Evolutionary conservation across 2,888 invertebrate genomes (phyloP).

Genomic region (Torymus aiolomorphi): DNA sequence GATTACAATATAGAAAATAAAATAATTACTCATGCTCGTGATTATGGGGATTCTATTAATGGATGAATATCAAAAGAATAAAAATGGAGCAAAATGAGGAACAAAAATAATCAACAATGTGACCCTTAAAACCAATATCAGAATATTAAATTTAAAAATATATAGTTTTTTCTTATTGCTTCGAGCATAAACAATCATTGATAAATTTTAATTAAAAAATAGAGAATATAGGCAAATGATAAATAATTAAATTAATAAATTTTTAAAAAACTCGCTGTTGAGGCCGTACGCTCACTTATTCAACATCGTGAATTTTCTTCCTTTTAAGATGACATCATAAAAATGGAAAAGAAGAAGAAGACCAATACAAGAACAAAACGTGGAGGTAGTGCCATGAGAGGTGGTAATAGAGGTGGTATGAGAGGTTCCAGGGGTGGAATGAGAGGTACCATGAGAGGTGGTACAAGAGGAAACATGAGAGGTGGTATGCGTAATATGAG

Average conservation of each 20-base stretch:
- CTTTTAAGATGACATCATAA: slow-evolving; percentile 76
- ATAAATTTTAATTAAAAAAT: slow-evolving; percentile 25
- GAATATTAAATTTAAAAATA: slow-evolving; percentile 13
- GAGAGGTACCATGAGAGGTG: slow-evolving; percentile 54
- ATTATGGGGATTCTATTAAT: too few species aligned
- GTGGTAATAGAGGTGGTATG: slow-evolving; percentile 46
- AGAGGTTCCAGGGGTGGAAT: slow-evolving; percentile 33
- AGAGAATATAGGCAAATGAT: slow-evolving; percentile 19
- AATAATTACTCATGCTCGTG: too few species aligned
- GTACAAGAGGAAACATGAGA: slow-evolving; percentile 56
- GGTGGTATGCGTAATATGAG: slow-evolving; percentile 55
- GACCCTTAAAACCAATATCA: too few species aligned
- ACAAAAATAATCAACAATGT: too few species aligned
- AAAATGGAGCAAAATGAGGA: too few species aligned
- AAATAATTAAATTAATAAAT: slow-evolving; percentile 44
- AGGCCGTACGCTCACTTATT: slow-evolving; percentile 67
- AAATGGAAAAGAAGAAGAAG: slow-evolving; percentile 72
- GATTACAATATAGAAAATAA: too few species aligned
- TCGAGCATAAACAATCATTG: slow-evolving; percentile 28
- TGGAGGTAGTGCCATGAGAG: slow-evolving; percentile 52
- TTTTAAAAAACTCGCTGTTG: slow-evolving; percentile 61
- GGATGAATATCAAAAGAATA: too few species aligned
- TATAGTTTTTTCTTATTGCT: slow-evolving; percentile 17
- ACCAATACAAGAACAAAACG: slow-evolving; percentile 65
- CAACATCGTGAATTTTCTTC: slow-evolving; percentile 67